Percentiles rank a stretch among this genome's conserved stretches.
These are phyloP conservation scores for Gnathonemus longibarbis DNA, from an alignment of 2,113 vertebrate genomes.

Conservation along the genomic window DNA sequence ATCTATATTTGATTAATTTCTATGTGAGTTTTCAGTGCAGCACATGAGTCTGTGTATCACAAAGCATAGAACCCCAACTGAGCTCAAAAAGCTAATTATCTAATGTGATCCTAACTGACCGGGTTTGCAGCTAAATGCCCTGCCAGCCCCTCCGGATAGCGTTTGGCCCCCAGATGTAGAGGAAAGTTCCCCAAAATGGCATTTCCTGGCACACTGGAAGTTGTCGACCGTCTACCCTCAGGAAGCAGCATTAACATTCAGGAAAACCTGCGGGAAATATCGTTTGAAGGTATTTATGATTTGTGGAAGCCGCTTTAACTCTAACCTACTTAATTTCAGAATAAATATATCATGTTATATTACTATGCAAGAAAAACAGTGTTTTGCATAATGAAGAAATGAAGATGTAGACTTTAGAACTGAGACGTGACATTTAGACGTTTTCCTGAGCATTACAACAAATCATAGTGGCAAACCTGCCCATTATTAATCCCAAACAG, in stretches of 20 bases:
- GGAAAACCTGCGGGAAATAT: neutral
- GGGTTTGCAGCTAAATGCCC: neutral
- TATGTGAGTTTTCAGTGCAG: neutral
- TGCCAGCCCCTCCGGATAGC: neutral
- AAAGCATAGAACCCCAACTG: neutral
- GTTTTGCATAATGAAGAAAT: neutral
- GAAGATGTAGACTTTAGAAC: neutral
- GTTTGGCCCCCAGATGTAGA: neutral
- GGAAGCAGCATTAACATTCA: neutral
- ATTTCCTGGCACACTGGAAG: neutral
- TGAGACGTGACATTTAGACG: neutral
- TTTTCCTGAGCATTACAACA: neutral
- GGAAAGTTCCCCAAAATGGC: neutral
- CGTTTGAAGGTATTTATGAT: neutral
- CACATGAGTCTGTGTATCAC: neutral
- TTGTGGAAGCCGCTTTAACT: neutral
- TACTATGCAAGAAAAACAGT: neutral
- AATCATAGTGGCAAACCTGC: neutral
- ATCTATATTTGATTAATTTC: neutral
- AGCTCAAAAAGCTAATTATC: neutral
- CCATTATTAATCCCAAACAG: neutral
- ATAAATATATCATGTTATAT: neutral
- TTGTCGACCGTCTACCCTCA: neutral
- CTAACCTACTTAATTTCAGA: neutral
- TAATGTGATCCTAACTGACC: neutral